Evolutionary conservation across 2,797 vertebrate species (phyloP), one percentile per base, ranked within the genome.

Genomic region (Astyanax mexicanus): DNA sequence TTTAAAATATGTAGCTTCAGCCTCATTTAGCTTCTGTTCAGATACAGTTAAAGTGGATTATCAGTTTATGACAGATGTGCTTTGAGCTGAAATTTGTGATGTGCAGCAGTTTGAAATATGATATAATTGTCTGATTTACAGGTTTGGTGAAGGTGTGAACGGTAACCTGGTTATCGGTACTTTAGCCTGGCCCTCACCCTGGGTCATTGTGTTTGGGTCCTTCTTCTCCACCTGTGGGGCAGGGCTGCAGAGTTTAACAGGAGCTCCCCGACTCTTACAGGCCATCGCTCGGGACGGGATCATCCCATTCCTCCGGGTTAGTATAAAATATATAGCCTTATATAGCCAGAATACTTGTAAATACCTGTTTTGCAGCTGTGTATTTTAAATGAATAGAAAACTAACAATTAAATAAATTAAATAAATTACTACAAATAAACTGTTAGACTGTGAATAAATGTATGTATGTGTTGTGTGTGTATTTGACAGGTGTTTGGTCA

Each of bases 131-230:
- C 47, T 45, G 52, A 29, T 23, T 72, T 2, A 0, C 89, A 98
- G 97, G 89, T 99, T 99, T 78, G 97, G 97, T 0, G 97, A 98
- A 91, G 97, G 96, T 0, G 97, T 99, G 66, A 95, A 89, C 0
- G 97, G 97, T 60, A 99, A 98, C 87, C 90, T 99, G 85, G 97
- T 99, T 81, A 97, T 99, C n/a, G 97, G 97, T 37, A 99, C 97
- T 0, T 88, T 99, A 83, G 95, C 97, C 0, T 99, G 97, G 97
- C 97, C 97, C 0, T 98, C 96, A 0, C 97, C 97, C 0, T 99
- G 97, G 97, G 97, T 99, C 78, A 99, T 99, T n/a, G 97, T 99
- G 84, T 94, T 99, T 1, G 97, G 97, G 15, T 99, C 97, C 32
- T 98, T 99, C 90, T 99, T 99, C 86, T 98, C 97, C 80, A 99